Evolutionary conservation across 2,797 vertebrate genomes (phyloP).

Genomic region (Morus bassanus): DNA sequence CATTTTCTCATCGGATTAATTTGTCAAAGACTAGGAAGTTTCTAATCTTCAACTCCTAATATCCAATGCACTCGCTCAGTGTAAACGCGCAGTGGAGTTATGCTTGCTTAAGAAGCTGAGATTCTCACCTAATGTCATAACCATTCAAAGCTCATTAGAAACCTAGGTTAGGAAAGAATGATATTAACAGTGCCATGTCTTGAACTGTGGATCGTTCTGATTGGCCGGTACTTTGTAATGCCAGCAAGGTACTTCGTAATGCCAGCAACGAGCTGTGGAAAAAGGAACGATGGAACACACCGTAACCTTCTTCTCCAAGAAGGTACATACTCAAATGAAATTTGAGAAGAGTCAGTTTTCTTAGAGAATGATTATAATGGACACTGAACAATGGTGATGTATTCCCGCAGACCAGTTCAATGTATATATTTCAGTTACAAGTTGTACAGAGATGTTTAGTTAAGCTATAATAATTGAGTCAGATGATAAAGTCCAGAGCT

Average conservation of each 20-base stretch:
- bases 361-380: neutral
- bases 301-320: neutral
- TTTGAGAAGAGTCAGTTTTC: neutral
- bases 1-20: neutral
- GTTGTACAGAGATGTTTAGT: neutral
- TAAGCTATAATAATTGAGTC: neutral
- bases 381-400: neutral
- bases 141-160: neutral
- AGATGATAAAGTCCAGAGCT: neutral
- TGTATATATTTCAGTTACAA: neutral
- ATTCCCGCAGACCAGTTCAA: neutral
- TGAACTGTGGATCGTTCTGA: neutral
- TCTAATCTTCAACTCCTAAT: neutral
- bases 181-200: neutral
- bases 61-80: accelerated
- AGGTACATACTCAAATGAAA: neutral
- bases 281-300: neutral
- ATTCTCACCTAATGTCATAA: neutral
- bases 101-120: neutral
- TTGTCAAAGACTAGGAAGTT: neutral
- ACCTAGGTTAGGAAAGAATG: neutral
- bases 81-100: neutral
- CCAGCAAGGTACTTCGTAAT: neutral
- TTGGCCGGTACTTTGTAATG: neutral
- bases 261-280: neutral